phyloP scores from a whole-genome alignment of 1,140 invertebrate genomes.

The Papilio xuthus region DNA sequence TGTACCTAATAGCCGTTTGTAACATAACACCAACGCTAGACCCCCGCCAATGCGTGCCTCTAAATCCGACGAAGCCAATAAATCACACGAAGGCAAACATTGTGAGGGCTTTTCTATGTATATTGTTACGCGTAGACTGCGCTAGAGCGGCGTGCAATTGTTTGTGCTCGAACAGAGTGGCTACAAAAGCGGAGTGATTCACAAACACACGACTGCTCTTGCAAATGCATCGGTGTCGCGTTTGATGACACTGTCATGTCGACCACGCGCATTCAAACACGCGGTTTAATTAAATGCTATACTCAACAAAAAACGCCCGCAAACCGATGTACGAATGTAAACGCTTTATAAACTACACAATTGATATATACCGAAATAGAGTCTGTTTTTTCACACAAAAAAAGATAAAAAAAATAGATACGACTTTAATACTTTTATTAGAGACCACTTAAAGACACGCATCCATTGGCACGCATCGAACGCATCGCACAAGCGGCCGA shows the following conservation, averaged over 20 bases:
- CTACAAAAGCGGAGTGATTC: slow-evolving; percentile 61
- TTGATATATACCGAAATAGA: not conserved
- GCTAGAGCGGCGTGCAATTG: slow-evolving; percentile 45
- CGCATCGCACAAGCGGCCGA: no score
- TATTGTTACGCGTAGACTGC: slow-evolving; percentile 62
- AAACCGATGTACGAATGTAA: slow-evolving; percentile 7
- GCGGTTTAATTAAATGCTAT: slow-evolving; percentile 14
- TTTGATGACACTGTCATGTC: slow-evolving; percentile 40
- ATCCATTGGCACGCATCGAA: no score
- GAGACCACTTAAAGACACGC: no score
- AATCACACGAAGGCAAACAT: slow-evolving; percentile 78
- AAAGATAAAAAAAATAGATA: not conserved
- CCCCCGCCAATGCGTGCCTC: slow-evolving; percentile 61
- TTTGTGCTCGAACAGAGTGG: slow-evolving; percentile 52
- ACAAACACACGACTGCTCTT: slow-evolving; percentile 52
- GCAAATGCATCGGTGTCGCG: slow-evolving; percentile 44
- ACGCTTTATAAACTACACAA: not conserved
- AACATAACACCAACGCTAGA: slow-evolving; percentile 61
- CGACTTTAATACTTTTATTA: no score
- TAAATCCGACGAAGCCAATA: slow-evolving; percentile 77
- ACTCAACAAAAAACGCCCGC: slow-evolving; percentile 8
- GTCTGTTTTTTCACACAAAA: not conserved
- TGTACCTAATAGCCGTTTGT: slow-evolving; percentile 64
- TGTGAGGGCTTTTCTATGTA: slow-evolving; percentile 66
- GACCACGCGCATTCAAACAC: slow-evolving; percentile 25